These are phyloP conservation scores for Chrysina gloriosa DNA, from an alignment of 2,888 invertebrate species.

Conservation along the genomic window DNA sequence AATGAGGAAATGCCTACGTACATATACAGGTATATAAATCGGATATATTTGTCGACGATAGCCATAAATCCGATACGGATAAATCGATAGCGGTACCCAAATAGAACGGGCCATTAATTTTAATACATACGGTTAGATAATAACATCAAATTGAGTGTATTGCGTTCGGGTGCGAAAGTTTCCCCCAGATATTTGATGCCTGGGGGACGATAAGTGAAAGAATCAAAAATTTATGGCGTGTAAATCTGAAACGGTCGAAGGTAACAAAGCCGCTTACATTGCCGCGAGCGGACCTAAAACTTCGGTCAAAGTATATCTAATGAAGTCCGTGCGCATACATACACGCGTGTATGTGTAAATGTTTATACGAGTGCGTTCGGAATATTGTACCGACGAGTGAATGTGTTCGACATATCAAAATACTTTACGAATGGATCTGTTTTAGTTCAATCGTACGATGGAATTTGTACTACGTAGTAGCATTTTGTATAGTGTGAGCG, in stretches of 20 bases:
- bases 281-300: constrained; percentile 49
- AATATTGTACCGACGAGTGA: not conserved
- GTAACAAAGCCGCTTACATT: constrained; percentile 53
- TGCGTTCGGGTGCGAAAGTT: constrained; percentile 31
- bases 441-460: too few relatives aligned
- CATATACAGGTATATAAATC: not conserved
- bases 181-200: constrained; percentile 23
- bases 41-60: constrained; percentile 1
- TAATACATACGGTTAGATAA: constrained; percentile 38
- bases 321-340: constrained; percentile 45
- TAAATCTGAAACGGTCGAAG: constrained; percentile 52
- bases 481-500: too few relatives aligned
- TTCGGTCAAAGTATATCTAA: constrained; percentile 53
- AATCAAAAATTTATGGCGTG: constrained; percentile 54
- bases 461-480: too few relatives aligned
- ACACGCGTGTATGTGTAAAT: too few relatives aligned
- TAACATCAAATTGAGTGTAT: constrained; percentile 40
- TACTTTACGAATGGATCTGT: not conserved
- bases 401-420: not conserved
- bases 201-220: constrained; percentile 47
- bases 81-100: constrained; percentile 19
- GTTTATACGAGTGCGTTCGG: constrained; percentile 37
- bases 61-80: constrained; percentile 8
- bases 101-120: constrained; percentile 34
- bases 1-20: not conserved